Evolutionary conservation across 2,113 vertebrate genomes (phyloP).

Genomic region (Pluvianellus socialis): DNA sequence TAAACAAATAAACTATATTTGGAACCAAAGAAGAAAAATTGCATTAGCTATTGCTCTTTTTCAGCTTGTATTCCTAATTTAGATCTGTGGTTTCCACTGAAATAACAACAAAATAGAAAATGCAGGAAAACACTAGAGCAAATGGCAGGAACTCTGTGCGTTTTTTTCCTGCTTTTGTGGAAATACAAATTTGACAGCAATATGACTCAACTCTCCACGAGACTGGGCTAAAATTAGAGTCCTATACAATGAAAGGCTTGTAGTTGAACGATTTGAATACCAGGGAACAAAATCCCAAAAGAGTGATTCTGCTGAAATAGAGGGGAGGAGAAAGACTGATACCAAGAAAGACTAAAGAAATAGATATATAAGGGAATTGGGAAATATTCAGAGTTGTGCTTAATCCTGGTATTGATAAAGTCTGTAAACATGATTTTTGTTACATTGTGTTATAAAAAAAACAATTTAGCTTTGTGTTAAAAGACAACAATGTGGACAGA

Average conservation of each 20-base stretch:
- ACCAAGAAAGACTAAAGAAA: background rate
- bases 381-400: background rate
- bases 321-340: background rate
- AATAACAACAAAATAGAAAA: background rate
- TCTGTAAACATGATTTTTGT: background rate
- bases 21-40: background rate
- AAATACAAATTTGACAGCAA: background rate
- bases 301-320: background rate
- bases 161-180: background rate
- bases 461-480: background rate
- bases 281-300: background rate
- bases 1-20: background rate
- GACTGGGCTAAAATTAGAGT: background rate
- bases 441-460: background rate
- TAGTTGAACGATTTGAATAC: background rate
- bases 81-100: background rate
- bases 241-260: background rate
- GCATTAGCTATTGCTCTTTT: background rate
- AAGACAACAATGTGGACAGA: background rate
- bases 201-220: background rate
- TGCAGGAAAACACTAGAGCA: background rate
- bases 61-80: background rate
- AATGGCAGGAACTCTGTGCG: background rate
- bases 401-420: background rate
- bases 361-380: background rate